Evolutionary conservation across 1,140 invertebrate species (phyloP), one percentile per base, ranked within the genome.

Genomic region (Drosophila suzukii): DNA sequence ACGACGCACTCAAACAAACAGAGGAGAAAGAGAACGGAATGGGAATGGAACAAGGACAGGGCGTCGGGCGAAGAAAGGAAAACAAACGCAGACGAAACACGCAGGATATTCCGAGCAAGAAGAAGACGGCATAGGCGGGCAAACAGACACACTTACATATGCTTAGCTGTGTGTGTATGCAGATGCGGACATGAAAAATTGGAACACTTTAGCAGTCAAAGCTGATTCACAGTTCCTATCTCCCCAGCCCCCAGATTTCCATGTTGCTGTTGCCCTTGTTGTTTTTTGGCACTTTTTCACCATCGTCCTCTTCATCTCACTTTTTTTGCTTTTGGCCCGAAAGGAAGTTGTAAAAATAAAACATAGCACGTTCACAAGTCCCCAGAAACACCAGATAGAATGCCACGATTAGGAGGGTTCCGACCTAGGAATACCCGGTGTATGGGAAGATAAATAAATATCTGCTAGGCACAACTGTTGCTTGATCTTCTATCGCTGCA

Each of bases 291-390:
- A 83, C 83, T 88, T 86, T 88, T 76, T 86, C 83, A 68, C 78
- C 80, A 71, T 82, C 63, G 55, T 51, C 68, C 51, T 41, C 43
- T 58, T 60, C 67, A 58, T 72, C 72, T 32, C 17, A 32, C 36
- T 49, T 55, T 43, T 66, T 71, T 70, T 41, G 67, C 32, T 43
- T 13, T 60, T 20, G 49, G 47, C 59, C 46, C 53, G 44, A 63
- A 47, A 79, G 79, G 71, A 86, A 86, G 83, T 83, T 86, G 83
- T 86, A 89, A 88, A 86, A 86, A 86, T 86, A 86, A 88, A 86
- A 83, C 79, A 86, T 70, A 68, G 71, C 84, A 86, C 83, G 84
- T 86, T 72, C 79, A 78, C 81, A 84, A 84, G 72, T 80, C 78
- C 68, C 76, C 43, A 49, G 55, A 71, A 62, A 62, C 38, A 6